These are phyloP conservation scores for Onychomys torridus DNA, from an alignment of 2,797 vertebrate species.

Conservation along the genomic window DNA sequence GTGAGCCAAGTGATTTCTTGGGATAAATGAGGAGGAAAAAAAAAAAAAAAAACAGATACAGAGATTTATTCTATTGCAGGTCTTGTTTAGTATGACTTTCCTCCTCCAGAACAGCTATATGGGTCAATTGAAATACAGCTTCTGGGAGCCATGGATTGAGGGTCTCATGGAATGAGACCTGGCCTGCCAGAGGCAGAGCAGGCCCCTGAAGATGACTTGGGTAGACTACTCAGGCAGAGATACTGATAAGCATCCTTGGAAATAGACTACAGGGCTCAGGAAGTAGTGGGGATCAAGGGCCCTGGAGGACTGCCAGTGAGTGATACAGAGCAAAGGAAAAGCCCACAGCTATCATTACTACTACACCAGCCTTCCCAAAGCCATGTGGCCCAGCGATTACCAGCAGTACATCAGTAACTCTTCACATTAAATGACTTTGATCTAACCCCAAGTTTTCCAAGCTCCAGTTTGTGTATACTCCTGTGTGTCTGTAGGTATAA, in stretches of 20 bases:
- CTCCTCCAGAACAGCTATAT: conserved; percentile 6
- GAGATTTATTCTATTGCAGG: background rate
- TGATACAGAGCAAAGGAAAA: background rate
- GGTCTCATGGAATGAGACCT: background rate
- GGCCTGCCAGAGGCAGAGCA: background rate
- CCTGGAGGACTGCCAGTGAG: background rate
- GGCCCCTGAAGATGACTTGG: background rate
- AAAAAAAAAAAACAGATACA: background rate
- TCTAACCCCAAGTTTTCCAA: background rate
- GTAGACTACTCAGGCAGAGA: background rate
- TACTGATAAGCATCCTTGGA: background rate
- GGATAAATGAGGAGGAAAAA: background rate
- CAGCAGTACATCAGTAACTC: background rate
- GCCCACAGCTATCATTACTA: background rate
- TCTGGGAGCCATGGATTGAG: background rate
- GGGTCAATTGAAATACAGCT: background rate
- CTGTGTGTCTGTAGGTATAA: background rate
- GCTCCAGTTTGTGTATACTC: background rate
- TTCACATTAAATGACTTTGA: background rate
- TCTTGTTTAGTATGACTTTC: background rate
- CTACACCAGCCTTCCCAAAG: background rate
- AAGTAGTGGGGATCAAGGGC: background rate
- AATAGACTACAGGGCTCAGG: background rate
- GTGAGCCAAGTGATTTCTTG: background rate
- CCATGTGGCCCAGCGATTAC: background rate